Conservation (phyloP, 2,797 vertebrate species). For the Neostethus bicornis region DNA sequence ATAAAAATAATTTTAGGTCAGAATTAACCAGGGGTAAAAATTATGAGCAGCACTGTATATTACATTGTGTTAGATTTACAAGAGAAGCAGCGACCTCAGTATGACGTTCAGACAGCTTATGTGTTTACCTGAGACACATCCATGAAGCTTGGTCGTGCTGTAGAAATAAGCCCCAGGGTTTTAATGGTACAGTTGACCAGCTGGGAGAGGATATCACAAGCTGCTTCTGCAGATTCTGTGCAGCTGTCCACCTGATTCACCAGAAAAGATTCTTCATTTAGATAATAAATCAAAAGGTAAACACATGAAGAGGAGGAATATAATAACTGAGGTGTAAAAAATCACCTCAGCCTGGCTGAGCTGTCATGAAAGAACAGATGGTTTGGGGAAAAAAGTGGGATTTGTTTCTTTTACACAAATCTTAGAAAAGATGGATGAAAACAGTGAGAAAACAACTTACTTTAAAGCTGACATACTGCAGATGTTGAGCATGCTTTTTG, state of each 20-base stretch:
- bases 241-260: conserved; percentile 87
- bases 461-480: conserved; percentile 92
- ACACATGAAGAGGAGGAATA: conserved; percentile 12
- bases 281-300: background rate
- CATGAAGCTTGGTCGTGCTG: conserved; percentile 90
- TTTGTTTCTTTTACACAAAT: conserved; percentile 6
- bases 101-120: background rate
- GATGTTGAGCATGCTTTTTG: conserved; percentile 87
- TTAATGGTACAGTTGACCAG: conserved; percentile 90
- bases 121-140: conserved; percentile 85
- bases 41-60: too few relatives aligned
- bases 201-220: conserved; percentile 89
- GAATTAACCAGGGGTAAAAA: background rate
- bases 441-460: conserved; percentile 66
- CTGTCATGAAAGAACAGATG: conserved; percentile 44
- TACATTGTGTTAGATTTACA: too few relatives aligned
- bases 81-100: too few relatives aligned
- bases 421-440: conserved; percentile 8
- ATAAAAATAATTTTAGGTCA: background rate
- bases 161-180: conserved; percentile 89
- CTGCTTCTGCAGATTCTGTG: conserved; percentile 89
- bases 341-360: conserved; percentile 27
- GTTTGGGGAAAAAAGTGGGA: conserved; percentile 40
- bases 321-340: conserved; percentile 26
- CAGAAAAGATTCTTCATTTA: conserved; percentile 42